Conservation (phyloP, 2,888 invertebrate species). For the Tridacna gigas region DNA sequence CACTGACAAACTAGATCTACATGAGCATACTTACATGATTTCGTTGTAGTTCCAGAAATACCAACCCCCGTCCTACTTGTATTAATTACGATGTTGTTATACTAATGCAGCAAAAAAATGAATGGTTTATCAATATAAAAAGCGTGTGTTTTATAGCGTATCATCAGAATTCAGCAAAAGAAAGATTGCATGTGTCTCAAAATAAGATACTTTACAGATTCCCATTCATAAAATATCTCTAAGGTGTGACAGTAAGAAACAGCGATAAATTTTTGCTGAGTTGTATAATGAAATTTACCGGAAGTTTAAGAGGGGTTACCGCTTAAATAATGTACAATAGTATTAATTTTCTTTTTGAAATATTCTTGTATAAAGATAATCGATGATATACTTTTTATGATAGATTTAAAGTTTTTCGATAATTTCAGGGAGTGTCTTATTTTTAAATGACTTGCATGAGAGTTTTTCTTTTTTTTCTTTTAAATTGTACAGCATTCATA, state of each 20-base stretch:
- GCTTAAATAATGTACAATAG: not conserved
- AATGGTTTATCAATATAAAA: not conserved
- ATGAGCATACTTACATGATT: not conserved
- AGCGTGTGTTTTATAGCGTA: too few species aligned
- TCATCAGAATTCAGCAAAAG: not conserved
- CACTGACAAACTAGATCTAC: too few species aligned
- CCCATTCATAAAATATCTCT: not conserved
- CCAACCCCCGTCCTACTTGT: not conserved
- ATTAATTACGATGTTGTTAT: not conserved
- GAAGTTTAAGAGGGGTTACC: not conserved
- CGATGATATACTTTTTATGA: too few species aligned
- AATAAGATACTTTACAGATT: not conserved
- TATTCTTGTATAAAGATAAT: too few species aligned
- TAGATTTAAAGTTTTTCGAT: too few species aligned
- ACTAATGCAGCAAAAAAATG: not conserved
- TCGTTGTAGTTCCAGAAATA: not conserved
- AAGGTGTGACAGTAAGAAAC: not conserved
- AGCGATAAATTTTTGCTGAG: not conserved
- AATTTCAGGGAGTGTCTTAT: not conserved
- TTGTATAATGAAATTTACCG: conserved; percentile 13
- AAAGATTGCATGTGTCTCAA: not conserved
- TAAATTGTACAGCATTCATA: too few species aligned
- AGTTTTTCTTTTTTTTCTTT: not conserved
- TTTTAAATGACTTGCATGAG: not conserved
- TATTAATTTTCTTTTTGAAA: too few species aligned